Base-by-base conservation (phyloP, 2,113 vertebrate genomes). In the Podarcis cretensis region DNA sequence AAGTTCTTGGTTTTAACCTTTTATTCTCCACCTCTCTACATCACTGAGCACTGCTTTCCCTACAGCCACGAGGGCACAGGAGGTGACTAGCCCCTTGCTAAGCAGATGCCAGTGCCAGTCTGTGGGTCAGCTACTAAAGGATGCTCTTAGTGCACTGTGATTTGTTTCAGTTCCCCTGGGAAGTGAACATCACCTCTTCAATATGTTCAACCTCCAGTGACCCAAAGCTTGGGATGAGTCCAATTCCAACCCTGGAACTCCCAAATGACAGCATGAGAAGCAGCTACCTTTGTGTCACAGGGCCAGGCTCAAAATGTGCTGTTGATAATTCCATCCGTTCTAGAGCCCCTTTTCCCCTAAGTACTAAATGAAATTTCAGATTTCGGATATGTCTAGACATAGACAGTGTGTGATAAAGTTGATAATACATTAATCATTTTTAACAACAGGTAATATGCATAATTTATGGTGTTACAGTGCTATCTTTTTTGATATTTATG, bases 401-500 rank as follows among this genome's bases (percentile, higher is more conserved):
- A 95, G 92, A 93, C 93, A 95, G 95, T 96, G 95, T 96, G 92
- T 74, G 87, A 95, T 97, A 96, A 97, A 97, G 96, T 96, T 97
- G 97, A 97, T 97, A 97, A 97, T 97, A 93, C 96, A 97, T 98
- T 97, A 97, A 97, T 97, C 97, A 98, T 96, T 97, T 97, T 97
- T 97, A 98, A 97, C 97, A 98, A 98, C 97, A 98, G 97, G 97
- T 97, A 98, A 97, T 97, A 97, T 97, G 97, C 96, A 97, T 97
- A 97, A 98, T 98, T 98, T 97, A 98, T 98, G 95, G 97, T 97
- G 96, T 97, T 98, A 97, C 96, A 97, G 95, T 97, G 97, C 97
- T 98, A 98, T 99, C 98, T 98, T 98, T 96, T 98, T 98, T 98
- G 98, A 99, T 99, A 98, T 98, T 98, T 98, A 98, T 99, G 98